Evolutionary conservation across 1,140 invertebrate genomes (phyloP).

Genomic region (Carposina sasakii): DNA sequence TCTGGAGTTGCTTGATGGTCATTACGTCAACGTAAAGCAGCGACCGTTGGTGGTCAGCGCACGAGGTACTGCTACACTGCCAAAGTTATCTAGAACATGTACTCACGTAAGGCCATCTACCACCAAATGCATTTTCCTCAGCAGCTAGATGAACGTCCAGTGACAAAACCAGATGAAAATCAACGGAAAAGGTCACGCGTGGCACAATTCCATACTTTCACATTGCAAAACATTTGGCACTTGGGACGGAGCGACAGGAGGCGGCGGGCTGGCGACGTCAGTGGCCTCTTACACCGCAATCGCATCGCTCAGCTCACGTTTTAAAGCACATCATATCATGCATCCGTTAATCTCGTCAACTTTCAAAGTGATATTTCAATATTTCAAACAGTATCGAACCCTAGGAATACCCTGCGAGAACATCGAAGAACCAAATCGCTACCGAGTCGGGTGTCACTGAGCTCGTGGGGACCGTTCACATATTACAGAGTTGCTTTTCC

Average conservation of each 20-base stretch:
- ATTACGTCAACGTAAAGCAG: too few species aligned
- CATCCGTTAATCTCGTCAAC: constrained; percentile 18
- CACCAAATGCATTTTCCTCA: constrained; percentile 36
- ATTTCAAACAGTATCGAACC: constrained; percentile 26
- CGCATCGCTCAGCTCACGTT: constrained; percentile 58
- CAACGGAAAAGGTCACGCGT: constrained; percentile 61
- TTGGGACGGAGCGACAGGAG: constrained; percentile 65
- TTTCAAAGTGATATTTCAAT: constrained; percentile 31
- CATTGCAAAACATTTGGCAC: constrained; percentile 72
- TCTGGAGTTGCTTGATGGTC: too few species aligned
- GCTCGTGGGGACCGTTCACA: constrained; percentile 63
- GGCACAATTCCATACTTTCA: constrained; percentile 70
- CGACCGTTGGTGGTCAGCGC: too few species aligned
- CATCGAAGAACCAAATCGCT: constrained; percentile 52
- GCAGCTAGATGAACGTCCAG: constrained; percentile 20
- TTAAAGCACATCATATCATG: constrained; percentile 32
- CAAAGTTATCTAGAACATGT: too few species aligned
- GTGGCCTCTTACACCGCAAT: constrained; percentile 55
- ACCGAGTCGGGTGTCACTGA: constrained; percentile 67
- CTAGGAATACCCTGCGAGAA: constrained; percentile 40
- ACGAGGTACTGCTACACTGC: too few species aligned
- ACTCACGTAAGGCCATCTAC: too few species aligned
- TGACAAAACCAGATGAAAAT: constrained; percentile 38
- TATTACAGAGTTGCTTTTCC: constrained; percentile 55
- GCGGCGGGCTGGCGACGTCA: constrained; percentile 63